Base-by-base conservation (phyloP, 2,888 invertebrate genomes). In the Herminia tarsipennalis region DNA sequence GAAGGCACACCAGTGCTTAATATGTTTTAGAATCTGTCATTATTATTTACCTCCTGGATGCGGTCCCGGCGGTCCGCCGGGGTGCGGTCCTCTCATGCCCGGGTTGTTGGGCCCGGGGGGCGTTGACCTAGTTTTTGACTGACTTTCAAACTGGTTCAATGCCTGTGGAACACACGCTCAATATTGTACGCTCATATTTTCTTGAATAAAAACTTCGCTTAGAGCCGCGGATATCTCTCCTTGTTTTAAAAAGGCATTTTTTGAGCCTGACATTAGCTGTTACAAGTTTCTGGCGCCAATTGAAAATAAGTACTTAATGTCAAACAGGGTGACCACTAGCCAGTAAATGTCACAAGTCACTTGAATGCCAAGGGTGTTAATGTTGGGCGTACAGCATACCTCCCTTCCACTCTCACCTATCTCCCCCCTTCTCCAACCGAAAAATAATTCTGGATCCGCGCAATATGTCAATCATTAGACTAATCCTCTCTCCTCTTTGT, bases 51-150 rank as follows among this genome's bases (percentile, higher is more conserved):
- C 93, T 85, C 92, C 93, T 52, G 92, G 92, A 59, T 93, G 93
- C 0, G 93, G 92, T 62, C 93, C 93, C 63, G 93, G 92, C 25
- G 93, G 93, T 37, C 93, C 93, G 17, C 93, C 92, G 2, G 93
- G 93, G 72, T 94, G 94, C 1, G 88, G 88, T 65, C 94, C 94
- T 67, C 95, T 92, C 77, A 93, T 93, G 32, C 92, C 93, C 14
- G 92, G 93, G 56, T 92, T 92, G 73, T 94, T 94, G 16, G 95
- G 94, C n/a, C 91, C 93, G 34, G 96, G 95, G 30, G 97, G 97
- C 12, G 95, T 94, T 18, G 97, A 96, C 56, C 97, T 93, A 18
- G 97, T 97, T 92, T 97, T 97, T 61, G 97, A 97, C 86, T 97
- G 96, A 80, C 97, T 96, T 89, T 98, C 98, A 88, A 98, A 98